Base-by-base conservation (phyloP, 30 jellyfish, hydroid and myxozoan genomes). In the Turritopsis rubra region DNA sequence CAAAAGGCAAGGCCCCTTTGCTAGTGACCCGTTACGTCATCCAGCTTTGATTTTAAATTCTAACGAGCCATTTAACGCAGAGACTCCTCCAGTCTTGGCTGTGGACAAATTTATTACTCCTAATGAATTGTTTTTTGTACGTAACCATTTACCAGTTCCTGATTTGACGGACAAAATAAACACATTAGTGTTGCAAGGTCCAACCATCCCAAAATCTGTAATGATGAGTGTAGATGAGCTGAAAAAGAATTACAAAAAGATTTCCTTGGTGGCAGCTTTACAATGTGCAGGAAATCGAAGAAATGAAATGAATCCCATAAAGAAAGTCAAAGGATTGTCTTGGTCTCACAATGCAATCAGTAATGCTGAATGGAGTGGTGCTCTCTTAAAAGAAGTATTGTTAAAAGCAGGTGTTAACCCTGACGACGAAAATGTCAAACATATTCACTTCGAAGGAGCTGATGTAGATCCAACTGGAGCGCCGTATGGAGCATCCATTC, bases 261-360 rank as follows among this genome's bases (percentile, higher is more conserved):
- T 79, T 28, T 79, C 83, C 31, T 80, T 95, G 21, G 79, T 66
- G n/a, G 96, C 96, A 29, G 89, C 99, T 0, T 30, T 95, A 73
- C 99, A 95, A 70, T 95, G 99, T 85, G 97, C 99, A 30, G 99
- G 99, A 16, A 95, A 95, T 66, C 83, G 99, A 23, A 80, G 99
- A 41, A 88, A 95, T 75, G 97, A 91, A 71, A 95, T 95, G 99
- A 95, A 95, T 85, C 52, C 54, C 13, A 90, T 91, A 8, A 90
- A 95, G 79, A 72, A 92, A 16, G 99, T 95, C 28, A 85, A 90
- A 81, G 99, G 99, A 1, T 79, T 95, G 27, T 86, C 81, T 75
- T 95, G 99, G 99, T 82, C 89, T 29, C 91, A 95, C 26, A 91
- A 91, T 85, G 99, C 99, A 16, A 95, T 95, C 18, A 91, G 99